These are phyloP conservation scores for Copsychus sechellarum DNA, from an alignment of 2,113 vertebrate species.

Conservation along the genomic window DNA sequence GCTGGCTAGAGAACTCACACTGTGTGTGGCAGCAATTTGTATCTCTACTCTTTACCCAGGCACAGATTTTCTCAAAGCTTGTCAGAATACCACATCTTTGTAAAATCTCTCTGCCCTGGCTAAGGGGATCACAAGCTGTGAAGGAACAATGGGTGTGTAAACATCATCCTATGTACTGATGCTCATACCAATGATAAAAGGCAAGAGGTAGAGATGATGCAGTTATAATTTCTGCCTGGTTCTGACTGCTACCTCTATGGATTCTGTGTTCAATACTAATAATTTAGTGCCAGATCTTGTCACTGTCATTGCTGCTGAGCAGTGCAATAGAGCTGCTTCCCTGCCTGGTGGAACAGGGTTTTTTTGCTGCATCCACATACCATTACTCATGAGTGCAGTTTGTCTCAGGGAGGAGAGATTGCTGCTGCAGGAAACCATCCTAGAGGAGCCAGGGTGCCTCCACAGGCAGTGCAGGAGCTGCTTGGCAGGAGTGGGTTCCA, in stretches of 20 bases:
- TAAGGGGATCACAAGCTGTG: not conserved
- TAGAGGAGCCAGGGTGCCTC: not conserved
- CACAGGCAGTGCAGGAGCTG: fast-evolving
- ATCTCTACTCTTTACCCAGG: not conserved
- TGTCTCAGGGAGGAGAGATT: not conserved
- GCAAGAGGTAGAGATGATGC: not conserved
- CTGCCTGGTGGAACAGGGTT: not conserved
- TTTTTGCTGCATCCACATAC: not conserved
- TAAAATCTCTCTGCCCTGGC: not conserved
- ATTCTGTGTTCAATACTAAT: not conserved
- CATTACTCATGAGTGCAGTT: not conserved
- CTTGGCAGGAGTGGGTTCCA: not conserved
- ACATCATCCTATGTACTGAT: not conserved
- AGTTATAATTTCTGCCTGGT: not conserved
- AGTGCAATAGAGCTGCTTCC: not conserved
- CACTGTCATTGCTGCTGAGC: not conserved
- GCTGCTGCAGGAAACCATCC: not conserved
- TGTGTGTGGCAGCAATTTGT: not conserved
- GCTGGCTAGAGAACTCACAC: not conserved
- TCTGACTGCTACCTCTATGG: not conserved
- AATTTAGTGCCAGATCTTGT: not conserved
- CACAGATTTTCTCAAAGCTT: not conserved
- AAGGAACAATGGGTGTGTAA: not conserved
- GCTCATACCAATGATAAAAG: not conserved
- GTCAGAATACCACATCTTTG: not conserved